A percentile compares a stretch with the other conserved stretches of the same genome.
Conservation (phyloP, 92 coral and sea anemone genomes). For the Actinernus sp. region DNA sequence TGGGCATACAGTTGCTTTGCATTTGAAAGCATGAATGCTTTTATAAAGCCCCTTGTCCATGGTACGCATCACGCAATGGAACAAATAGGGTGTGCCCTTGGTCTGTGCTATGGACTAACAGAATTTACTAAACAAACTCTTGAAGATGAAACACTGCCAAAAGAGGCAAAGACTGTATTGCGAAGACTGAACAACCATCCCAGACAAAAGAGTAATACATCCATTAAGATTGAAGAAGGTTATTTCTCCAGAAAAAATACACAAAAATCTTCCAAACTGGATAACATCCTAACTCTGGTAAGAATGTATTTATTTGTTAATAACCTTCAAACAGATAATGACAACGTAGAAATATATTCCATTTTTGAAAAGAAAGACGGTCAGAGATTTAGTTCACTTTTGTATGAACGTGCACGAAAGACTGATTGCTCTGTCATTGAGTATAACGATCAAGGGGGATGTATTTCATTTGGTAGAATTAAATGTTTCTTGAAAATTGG, state of each 20-base stretch:
- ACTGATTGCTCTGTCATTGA: conserved; percentile 56
- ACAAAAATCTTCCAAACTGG: background rate
- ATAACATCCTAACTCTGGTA: conserved; percentile 23
- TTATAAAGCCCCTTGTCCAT: conserved; percentile 22
- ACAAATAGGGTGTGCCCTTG: conserved; percentile 40
- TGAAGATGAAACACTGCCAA: background rate
- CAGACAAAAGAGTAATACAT: background rate
- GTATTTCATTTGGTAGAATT: conserved; percentile 21
- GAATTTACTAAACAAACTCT: conserved; percentile 3
- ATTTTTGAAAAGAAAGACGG: conserved; percentile 26
- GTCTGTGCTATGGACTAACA: conserved; percentile 22
- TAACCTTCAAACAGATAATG: conserved; percentile 6
- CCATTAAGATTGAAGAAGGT: conserved; percentile 19
- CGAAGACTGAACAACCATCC: conserved; percentile 7
- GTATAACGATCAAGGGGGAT: conserved; percentile 15
- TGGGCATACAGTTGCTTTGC: conserved; percentile 53
- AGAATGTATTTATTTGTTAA: conserved; percentile 11
- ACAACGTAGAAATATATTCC: conserved; percentile 20
- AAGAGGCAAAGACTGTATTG: conserved; percentile 1
- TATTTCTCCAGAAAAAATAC: conserved; percentile 19
- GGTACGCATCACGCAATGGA: conserved; percentile 52
- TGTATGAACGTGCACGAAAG: conserved; percentile 26
- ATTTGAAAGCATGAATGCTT: conserved; percentile 35
- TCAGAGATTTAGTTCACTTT: conserved; percentile 21
- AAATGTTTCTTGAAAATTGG: conserved; percentile 13